Evolutionary conservation across 1,140 invertebrate species (phyloP), one percentile per base, ranked within the genome.

Genomic region (Rhizoglyphus robini): DNA sequence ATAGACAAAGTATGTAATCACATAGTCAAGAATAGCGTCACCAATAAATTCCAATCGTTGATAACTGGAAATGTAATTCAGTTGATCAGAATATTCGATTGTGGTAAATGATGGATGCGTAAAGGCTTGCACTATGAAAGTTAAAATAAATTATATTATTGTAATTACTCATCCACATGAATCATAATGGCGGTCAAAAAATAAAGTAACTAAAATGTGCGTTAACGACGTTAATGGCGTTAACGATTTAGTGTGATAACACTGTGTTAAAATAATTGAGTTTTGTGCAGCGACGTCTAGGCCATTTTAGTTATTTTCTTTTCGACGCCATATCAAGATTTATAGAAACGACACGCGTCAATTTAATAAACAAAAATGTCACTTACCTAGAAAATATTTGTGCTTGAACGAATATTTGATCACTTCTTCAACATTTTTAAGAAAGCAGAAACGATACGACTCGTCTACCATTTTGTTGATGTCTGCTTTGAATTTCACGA

Each of bases 1-100:
- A 73, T 84, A 96, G 51, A 96, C 85, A 70, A 90, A 83, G 15
- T 83, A 79, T 0, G 93, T 95, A 4, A 96, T 87, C 0, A 96
- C 77, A 75, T 93, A 95, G 78, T 97, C 93, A 20, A 83, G 72
- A 49, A 83, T 77, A 29, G 82, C 81, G 75, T 83, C 82, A 15
- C 82, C 82, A 8, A 84, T 73, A 72, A 83, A 84, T 71, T 83
- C 82, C 31, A 83, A 69, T 58, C 81, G 70, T 64, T 76, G 82
- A 72, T 83, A 83, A 69, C 80, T 82, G 11, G 58, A 13, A 2
- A 60, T 60, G 29, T 34, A 60, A 60, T 34, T 3, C 13, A 27
- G 58, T 27, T 30, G 2, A 65, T 82, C 80, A 8, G 81, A 82
- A 32, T 82, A 72, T 25, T 73, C 73, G 70, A 81, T 81, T n/a